A percentile compares a stretch with the other conserved stretches of the same genome.
phyloP scores from a whole-genome alignment of 2,888 invertebrate species.

The Lydus trimaculatus region DNA sequence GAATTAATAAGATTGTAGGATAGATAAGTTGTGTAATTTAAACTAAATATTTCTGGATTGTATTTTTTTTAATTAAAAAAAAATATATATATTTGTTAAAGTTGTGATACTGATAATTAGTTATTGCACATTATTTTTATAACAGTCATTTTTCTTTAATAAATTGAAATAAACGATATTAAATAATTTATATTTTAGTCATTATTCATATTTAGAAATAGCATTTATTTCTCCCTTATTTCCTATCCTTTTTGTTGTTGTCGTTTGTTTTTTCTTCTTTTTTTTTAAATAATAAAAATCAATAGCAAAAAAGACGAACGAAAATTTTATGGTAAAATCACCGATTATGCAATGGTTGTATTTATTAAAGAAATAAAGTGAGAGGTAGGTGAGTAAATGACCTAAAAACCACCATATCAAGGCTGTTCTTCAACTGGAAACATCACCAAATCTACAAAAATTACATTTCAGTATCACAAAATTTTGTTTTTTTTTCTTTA shows the following conservation, averaged over 20 bases:
- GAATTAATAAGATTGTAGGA: background rate
- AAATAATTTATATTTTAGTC: conserved; percentile 54
- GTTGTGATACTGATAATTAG: conserved; percentile 13
- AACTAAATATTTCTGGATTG: conserved; percentile 9
- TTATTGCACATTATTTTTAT: conserved; percentile 16
- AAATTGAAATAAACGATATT: conserved; percentile 54
- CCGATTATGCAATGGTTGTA: background rate
- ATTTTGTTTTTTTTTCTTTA: too few relatives aligned
- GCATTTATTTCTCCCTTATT: conserved; percentile 43
- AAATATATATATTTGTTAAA: conserved; percentile 7
- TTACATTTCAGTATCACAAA: conserved; percentile 8
- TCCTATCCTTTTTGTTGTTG: conserved; percentile 35
- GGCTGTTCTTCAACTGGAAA: conserved; percentile 1
- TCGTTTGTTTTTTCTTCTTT: conserved; percentile 19
- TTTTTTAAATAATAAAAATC: background rate
- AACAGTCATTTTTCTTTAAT: conserved; percentile 25
- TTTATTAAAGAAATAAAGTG: background rate
- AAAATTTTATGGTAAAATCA: background rate
- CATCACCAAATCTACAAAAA: background rate
- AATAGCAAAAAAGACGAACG: conserved; percentile 22
- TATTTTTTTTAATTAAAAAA: conserved; percentile 8
- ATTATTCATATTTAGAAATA: conserved; percentile 51
- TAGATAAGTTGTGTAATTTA: conserved; percentile 8
- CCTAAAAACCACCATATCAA: conserved; percentile 1
- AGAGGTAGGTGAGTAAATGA: conserved; percentile 15